phyloP scores from a whole-genome alignment of 1,140 invertebrate genomes.

The Tetranychus cinnabarinus region DNA sequence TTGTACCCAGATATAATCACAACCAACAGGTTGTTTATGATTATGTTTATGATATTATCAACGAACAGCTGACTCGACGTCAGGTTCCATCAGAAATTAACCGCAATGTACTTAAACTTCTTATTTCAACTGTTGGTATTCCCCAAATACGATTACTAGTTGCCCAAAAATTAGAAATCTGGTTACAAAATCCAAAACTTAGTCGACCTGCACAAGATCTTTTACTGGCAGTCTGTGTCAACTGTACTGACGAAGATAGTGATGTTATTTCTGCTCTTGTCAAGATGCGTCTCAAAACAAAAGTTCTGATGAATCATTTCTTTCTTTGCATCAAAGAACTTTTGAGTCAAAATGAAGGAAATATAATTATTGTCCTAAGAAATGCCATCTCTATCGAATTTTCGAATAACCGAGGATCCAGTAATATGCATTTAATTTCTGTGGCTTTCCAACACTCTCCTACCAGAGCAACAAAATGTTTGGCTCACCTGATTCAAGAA shows the following conservation, averaged over 20 bases:
- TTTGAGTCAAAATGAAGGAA: conserved; percentile 46
- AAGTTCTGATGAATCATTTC: conserved; percentile 68
- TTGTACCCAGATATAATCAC: conserved; percentile 16
- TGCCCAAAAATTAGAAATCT: conserved; percentile 59
- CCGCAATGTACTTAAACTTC: conserved; percentile 57
- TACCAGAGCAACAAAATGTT: conserved; percentile 21
- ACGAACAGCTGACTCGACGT: conserved; percentile 57
- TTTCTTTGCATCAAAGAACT: conserved; percentile 58
- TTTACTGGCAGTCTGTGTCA: conserved; percentile 71
- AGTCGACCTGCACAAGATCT: conserved; percentile 74
- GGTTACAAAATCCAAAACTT: conserved; percentile 85
- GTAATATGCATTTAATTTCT: conserved; percentile 68
- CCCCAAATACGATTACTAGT: conserved; percentile 58
- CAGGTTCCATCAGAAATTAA: conserved; percentile 63
- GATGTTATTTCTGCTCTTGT: conserved; percentile 72
- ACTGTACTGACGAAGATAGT: conserved; percentile 56
- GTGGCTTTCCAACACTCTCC: conserved; percentile 51
- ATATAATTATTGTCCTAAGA: conserved; percentile 60
- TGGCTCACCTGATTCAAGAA: conserved; percentile 40
- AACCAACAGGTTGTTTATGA: conserved; percentile 45
- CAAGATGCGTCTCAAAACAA: conserved; percentile 76
- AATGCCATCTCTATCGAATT: conserved; percentile 86
- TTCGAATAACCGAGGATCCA: conserved; percentile 61
- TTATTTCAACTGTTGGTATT: conserved; percentile 59
- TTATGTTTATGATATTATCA: conserved; percentile 57